Base-by-base conservation (phyloP, 1,140 invertebrate species). In the Ceratina australensis region DNA sequence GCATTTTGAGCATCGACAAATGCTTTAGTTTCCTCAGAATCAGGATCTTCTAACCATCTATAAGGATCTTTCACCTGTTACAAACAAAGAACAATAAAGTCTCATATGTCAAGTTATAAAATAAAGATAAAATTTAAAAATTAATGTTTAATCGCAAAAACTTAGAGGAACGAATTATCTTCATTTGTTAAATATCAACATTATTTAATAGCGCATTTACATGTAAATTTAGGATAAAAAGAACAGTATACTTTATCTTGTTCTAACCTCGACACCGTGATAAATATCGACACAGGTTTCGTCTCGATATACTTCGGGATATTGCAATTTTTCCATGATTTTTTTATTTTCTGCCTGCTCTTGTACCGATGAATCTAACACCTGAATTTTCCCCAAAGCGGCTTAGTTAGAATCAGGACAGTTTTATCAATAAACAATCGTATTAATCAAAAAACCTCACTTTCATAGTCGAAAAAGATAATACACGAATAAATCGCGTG, bases 11-110 rank as follows among this genome's bases (percentile, higher is more conserved):
- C 95, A 74, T 98, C 95, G 49, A 99, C 97, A 94, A 98, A 99
- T 57, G 94, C 93, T 91, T 98, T 96, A 0, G 98, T 99, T 92
- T 99, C 98, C 80, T 96, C 94, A 0, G 96, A 94, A 89, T 99
- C 97, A 0, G 98, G 98, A 93, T 99, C 96, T 93, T 99, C 99
- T 26, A 99, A 91, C 98, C 98, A 99, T 61, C 98, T 95, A 90
- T 99, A 99, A 0, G 98, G 97, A 93, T 99, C 98, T 80, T 90
- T 75, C 76, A 99, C 94, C 97, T 98, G 24, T 4, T 56, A 33
- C 60, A 54, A 2, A 67, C 2, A 33, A 24, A 57, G 54, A 1
- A n/a, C 22, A 24, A 28, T 33, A 24, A 28, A 68, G 20, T 8
- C 15, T 3, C 2, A 7, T 47, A 26, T 42, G 13, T 20, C 61